Conservation (phyloP, 2,797 vertebrate species). For the Micromesistius poutassou region DNA sequence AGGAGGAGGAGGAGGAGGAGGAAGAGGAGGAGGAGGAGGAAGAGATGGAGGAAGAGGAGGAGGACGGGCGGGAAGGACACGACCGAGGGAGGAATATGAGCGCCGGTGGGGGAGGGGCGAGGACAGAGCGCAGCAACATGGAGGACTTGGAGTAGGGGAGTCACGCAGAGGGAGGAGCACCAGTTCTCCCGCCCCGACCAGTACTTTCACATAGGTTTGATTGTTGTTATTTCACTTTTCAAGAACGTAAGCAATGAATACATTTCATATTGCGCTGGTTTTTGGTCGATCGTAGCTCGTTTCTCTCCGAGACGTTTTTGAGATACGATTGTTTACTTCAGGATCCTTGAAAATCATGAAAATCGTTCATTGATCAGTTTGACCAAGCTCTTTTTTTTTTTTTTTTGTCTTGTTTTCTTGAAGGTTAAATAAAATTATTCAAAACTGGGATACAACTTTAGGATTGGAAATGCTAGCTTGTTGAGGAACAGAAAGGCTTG, state of each 20-base stretch:
- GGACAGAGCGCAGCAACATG: constrained; percentile 81
- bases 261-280: neutral
- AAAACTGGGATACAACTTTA: neutral
- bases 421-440: neutral
- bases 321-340: neutral
- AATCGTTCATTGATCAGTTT: neutral
- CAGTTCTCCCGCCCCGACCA: neutral
- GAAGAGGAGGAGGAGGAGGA: constrained; percentile 79
- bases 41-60: constrained; percentile 81
- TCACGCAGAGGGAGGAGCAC: constrained; percentile 7
- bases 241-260: neutral
- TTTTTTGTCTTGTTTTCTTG: neutral
- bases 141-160: constrained; percentile 84
- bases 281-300: neutral
- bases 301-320: neutral
- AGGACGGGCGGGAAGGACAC: constrained; percentile 79
- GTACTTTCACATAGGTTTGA: neutral
- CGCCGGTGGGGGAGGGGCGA: constrained; percentile 61
- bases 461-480: neutral
- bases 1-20: constrained; percentile 84
- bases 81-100: constrained; percentile 77
- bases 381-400: neutral
- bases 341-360: neutral
- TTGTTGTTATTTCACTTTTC: neutral
- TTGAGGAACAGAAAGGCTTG: neutral